Percentiles rank a stretch among this genome's conserved stretches.
Evolutionary conservation across 2,888 invertebrate species (phyloP).

Genomic region (Eupithecia vulgata): DNA sequence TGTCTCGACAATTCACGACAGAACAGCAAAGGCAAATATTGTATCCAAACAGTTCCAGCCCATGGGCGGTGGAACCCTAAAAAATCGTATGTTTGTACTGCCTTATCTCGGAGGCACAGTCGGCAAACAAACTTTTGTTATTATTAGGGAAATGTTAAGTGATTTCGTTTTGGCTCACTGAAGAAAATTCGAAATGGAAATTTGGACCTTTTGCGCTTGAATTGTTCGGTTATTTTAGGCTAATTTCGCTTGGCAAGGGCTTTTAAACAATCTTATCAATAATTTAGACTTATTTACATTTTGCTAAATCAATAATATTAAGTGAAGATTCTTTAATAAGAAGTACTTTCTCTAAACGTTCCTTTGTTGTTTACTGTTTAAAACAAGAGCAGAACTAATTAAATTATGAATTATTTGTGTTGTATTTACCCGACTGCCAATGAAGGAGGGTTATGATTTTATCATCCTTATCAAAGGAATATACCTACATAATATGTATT

Average conservation of each 20-base stretch:
- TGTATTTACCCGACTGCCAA: no score
- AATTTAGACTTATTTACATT: slow-evolving; percentile 15
- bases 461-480: no score
- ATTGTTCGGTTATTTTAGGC: slow-evolving; percentile 17
- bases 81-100: slow-evolving; percentile 45
- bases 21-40: slow-evolving; percentile 13
- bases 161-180: slow-evolving; percentile 42
- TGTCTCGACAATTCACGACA: background rate
- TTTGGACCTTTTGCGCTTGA: slow-evolving; percentile 22
- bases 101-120: slow-evolving; percentile 47
- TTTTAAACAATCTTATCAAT: background rate
- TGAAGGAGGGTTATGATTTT: no score
- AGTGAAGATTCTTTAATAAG: slow-evolving; percentile 2
- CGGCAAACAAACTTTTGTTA: slow-evolving; percentile 47
- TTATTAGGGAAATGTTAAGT: slow-evolving; percentile 47
- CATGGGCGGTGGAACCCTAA: slow-evolving; percentile 21
- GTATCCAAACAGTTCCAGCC: slow-evolving; percentile 7
- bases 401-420: no score
- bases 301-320: slow-evolving; percentile 10
- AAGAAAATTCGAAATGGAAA: slow-evolving; percentile 32
- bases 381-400: no score
- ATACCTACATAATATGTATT: no score
- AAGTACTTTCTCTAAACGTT: background rate
- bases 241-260: slow-evolving; percentile 16
- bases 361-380: background rate